Evolutionary conservation across 1,140 invertebrate genomes (phyloP), one percentile per base, ranked within the genome.

Genomic region (Drosophila cardini): DNA sequence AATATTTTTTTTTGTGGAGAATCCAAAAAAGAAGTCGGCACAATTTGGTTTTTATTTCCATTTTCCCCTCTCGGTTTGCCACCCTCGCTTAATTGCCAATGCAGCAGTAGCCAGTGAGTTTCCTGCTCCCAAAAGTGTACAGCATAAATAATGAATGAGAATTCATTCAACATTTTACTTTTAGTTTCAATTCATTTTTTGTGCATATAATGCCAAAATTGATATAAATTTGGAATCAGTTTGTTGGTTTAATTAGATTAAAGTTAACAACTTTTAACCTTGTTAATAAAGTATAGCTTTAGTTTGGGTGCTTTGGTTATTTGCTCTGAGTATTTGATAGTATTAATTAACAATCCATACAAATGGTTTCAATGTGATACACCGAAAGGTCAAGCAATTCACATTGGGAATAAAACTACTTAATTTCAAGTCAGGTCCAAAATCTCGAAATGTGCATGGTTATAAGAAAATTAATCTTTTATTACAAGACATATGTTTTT

Each of bases 1-100:
- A 73, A 69, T 56, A 62, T 70, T 62, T 63, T 62, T 63, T 60
- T 43, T 42, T 53, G 61, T 62, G 62, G 48, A 38, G 36, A 56
- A 32, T 2, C 18, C 11, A 13, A 21, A 32, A 26, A 61, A 58
- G 42, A 58, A 52, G 32, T 60, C 11, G 34, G 13, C 60, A 32
- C 53, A 67, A 34, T 67, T 67, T 67, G 15, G 45, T 56, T 71
- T 67, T 65, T 60, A 67, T 67, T 60, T 58, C 7, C 10, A 68
- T 73, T 55, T 67, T 53, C 52, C 10, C 10, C 60, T 61, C 46
- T 30, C 10, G n/a, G 3, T 53, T 43, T 58, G 38, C 21, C 46
- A 4, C 21, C 42, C 32, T 50, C 40, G 26, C 38, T 40, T 68
- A 68, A 68, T 72, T 68, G 46, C 45, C 62, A 45, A 34, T 62